phyloP scores from a whole-genome alignment of 2,888 invertebrate genomes.

The Watsonalla binaria region DNA sequence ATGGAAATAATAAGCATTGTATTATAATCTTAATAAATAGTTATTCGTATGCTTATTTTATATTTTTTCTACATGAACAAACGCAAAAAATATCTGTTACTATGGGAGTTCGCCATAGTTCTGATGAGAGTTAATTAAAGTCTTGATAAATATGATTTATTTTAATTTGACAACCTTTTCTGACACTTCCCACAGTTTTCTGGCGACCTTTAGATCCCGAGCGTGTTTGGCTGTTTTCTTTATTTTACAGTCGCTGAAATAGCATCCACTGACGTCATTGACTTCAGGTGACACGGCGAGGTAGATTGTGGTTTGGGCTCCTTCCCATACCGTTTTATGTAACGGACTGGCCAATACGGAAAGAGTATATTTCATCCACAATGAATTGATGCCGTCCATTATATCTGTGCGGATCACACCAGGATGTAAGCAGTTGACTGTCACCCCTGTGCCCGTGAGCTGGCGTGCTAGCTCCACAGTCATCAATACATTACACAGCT shows the following conservation, averaged over 20 bases:
- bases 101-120: no score
- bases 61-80: no score
- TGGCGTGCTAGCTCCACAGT: conserved; percentile 83
- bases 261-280: conserved; percentile 77
- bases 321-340: conserved; percentile 46
- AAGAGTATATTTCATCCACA: conserved; percentile 37
- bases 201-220: conserved; percentile 66
- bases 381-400: conserved; percentile 67
- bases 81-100: no score
- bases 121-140: neutral
- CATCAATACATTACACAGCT: conserved; percentile 86
- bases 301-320: conserved; percentile 76
- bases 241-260: conserved; percentile 78
- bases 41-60: no score
- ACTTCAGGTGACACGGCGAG: conserved; percentile 75
- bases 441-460: conserved; percentile 83
- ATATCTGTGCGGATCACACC: conserved; percentile 82
- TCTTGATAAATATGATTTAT: conserved; percentile 6
- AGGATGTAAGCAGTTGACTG: conserved; percentile 89
- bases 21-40: no score
- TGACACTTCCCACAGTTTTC: conserved; percentile 82
- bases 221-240: conserved; percentile 54
- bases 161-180: conserved; percentile 61
- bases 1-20: no score
- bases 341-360: conserved; percentile 41